Percentiles rank a stretch among this genome's conserved stretches.
Conservation (phyloP, 2,888 invertebrate species). For the Melinopterus prodromus region DNA sequence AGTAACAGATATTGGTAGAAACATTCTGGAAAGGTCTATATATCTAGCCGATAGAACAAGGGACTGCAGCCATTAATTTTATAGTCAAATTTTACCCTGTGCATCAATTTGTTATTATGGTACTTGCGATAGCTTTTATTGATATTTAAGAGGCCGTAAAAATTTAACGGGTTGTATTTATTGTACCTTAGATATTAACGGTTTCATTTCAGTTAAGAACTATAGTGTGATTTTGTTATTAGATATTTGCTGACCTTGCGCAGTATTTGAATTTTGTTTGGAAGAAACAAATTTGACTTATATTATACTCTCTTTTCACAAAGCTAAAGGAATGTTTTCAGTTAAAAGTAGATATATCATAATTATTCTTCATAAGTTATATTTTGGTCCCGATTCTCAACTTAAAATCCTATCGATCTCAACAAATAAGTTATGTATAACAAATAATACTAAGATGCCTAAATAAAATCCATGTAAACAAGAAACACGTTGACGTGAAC, state of each 20-base stretch:
- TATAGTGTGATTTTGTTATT: too few species aligned
- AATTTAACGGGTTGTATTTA: neutral
- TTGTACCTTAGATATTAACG: neutral
- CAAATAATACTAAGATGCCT: too few species aligned
- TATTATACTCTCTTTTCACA: neutral
- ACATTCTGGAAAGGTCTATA: neutral
- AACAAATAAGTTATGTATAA: too few species aligned
- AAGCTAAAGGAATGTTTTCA: too few species aligned
- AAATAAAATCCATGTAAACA: conserved; percentile 6
- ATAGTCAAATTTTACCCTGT: neutral
- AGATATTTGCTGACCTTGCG: too few species aligned
- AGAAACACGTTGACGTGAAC: conserved; percentile 14
- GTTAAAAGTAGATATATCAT: too few species aligned
- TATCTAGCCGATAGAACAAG: neutral
- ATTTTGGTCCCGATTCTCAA: too few species aligned
- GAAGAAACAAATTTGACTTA: neutral
- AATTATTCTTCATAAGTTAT: too few species aligned
- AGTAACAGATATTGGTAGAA: neutral
- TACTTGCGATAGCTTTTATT: neutral
- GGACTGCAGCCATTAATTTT: conserved; percentile 4
- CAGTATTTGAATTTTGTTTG: too few species aligned
- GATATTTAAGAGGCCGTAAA: neutral
- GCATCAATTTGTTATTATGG: neutral
- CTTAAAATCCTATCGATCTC: too few species aligned
- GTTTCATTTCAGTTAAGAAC: neutral